Evolutionary conservation across 2,888 invertebrate species (phyloP).

Genomic region (Drosophila mettleri): DNA sequence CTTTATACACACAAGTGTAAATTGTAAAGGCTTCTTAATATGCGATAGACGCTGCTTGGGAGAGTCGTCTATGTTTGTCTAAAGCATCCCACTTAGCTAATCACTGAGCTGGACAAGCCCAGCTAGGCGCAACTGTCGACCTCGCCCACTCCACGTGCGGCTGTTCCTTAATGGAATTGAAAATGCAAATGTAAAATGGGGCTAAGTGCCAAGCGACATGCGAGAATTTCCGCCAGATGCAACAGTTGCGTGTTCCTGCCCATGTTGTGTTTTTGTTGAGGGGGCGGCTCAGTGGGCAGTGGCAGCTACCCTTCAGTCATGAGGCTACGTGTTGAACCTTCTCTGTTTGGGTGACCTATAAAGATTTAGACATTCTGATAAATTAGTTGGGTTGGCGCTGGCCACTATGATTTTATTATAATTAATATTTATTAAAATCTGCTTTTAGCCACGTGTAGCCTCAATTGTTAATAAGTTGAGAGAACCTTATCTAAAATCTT

Average conservation of each 20-base stretch:
- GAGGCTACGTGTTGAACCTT: background rate
- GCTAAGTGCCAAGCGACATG: constrained; percentile 41
- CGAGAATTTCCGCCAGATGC: constrained; percentile 47
- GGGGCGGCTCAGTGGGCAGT: background rate
- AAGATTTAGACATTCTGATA: constrained; percentile 1
- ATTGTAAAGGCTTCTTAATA: constrained; percentile 26
- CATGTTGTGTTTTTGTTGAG: constrained; percentile 18
- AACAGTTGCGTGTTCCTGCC: constrained; percentile 59
- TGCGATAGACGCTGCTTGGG: constrained; percentile 36
- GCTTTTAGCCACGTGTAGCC: no score
- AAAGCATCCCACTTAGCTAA: constrained; percentile 24
- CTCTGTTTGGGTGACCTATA: background rate
- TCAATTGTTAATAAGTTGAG: background rate
- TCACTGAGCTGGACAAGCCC: constrained; percentile 42
- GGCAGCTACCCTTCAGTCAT: background rate
- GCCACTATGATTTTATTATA: no score
- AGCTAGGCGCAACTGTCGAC: constrained; percentile 8
- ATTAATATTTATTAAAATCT: no score
- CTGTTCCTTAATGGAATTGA: constrained; percentile 39
- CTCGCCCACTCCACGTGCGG: constrained; percentile 30
- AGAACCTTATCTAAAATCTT: background rate
- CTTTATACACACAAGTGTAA: constrained; percentile 8
- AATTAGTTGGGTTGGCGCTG: background rate
- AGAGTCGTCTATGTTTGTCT: constrained; percentile 24
- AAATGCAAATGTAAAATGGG: constrained; percentile 23